Evolutionary conservation across 2,797 vertebrate species (phyloP).

Genomic region (Dromococcyx pavoninus): DNA sequence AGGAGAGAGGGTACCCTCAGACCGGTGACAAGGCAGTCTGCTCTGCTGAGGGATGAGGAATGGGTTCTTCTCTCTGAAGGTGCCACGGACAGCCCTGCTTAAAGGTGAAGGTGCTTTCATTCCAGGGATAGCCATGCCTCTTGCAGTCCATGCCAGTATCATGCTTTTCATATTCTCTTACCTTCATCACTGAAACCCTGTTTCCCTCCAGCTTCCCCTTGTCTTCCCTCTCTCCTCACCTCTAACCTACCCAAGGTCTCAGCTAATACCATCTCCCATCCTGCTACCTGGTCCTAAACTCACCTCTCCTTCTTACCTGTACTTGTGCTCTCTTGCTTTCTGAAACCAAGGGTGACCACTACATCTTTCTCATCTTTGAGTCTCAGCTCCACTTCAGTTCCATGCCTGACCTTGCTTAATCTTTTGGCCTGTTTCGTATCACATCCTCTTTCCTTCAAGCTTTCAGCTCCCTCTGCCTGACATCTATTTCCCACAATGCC

Average conservation of each 20-base stretch:
- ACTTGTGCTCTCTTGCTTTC: background rate
- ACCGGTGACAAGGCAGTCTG: background rate
- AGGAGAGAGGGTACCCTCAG: background rate
- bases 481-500: background rate
- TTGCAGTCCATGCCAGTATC: conserved; percentile 65
- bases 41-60: background rate
- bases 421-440: background rate
- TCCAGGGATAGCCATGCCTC: conserved; percentile 56
- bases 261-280: background rate
- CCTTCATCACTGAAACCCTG: conserved; percentile 44
- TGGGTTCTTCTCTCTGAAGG: conserved; percentile 6
- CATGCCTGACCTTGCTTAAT: background rate
- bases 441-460: background rate
- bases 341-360: background rate
- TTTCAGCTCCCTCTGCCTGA: background rate
- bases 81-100: background rate
- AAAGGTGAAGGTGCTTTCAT: conserved; percentile 40
- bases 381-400: background rate
- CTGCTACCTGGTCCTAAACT: background rate
- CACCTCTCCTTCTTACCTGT: background rate
- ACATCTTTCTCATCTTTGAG: background rate
- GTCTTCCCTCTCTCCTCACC: background rate
- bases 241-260: background rate
- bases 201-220: background rate
- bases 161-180: conserved; percentile 60